These are phyloP conservation scores for Perca flavescens DNA, from an alignment of 2,113 vertebrate species.

Conservation along the genomic window DNA sequence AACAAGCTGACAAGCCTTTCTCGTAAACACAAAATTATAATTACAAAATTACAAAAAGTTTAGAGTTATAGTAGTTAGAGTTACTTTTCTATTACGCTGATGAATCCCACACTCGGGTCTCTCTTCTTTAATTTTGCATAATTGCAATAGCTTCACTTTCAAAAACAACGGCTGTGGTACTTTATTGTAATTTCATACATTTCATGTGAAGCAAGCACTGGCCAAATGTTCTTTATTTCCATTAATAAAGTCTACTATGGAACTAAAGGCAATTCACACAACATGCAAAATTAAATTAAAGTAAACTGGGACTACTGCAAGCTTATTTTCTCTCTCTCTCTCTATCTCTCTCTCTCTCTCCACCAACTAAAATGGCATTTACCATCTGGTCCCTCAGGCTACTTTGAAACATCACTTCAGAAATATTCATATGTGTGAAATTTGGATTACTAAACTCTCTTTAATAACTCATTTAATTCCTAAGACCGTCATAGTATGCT, in stretches of 20 bases:
- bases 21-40: too few species aligned
- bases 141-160: conserved; percentile 12
- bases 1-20: neutral
- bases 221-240: conserved; percentile 36
- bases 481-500: conserved; percentile 37
- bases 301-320: conserved; percentile 47
- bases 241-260: conserved; percentile 44
- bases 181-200: conserved; percentile 44
- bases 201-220: conserved; percentile 38
- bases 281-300: conserved; percentile 64
- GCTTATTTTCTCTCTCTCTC: conserved; percentile 19
- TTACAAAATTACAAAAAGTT: too few species aligned
- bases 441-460: conserved; percentile 65
- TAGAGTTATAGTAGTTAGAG: too few species aligned
- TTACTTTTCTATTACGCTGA: conserved; percentile 22
- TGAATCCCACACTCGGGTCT: conserved; percentile 39
- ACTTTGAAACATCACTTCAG: conserved; percentile 60
- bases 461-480: conserved; percentile 70
- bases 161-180: neutral
- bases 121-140: conserved; percentile 44
- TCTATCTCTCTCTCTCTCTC: neutral
- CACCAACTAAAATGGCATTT: conserved; percentile 50
- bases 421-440: conserved; percentile 71
- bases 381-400: conserved; percentile 65
- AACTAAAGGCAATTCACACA: conserved; percentile 49